phyloP scores from a whole-genome alignment of 2,888 invertebrate species.

The Seira sanloemensis region DNA sequence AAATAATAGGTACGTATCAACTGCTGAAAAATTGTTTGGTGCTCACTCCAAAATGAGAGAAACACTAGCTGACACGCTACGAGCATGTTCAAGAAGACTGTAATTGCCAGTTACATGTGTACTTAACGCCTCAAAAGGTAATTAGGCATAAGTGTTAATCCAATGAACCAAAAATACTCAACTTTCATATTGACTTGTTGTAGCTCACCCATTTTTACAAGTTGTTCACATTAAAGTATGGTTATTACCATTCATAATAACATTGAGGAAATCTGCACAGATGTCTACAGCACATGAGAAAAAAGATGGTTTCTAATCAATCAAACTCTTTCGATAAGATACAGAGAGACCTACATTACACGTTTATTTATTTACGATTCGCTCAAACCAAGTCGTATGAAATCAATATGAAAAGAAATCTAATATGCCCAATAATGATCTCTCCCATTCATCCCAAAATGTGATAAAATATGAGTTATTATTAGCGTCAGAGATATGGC shows the following conservation, averaged over 20 bases:
- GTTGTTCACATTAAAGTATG: no score
- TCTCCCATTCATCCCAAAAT: neutral
- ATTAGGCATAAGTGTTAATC: neutral
- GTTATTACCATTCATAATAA: no score
- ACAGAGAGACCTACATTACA: neutral
- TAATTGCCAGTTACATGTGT: neutral
- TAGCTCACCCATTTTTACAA: no score
- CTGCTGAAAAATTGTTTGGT: no score
- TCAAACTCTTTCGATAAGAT: neutral
- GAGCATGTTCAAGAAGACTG: neutral
- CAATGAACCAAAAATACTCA: neutral
- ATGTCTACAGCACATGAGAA: no score
- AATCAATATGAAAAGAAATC: neutral
- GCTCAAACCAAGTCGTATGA: neutral
- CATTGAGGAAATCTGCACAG: no score
- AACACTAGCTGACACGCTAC: no score
- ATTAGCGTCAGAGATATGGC: slow-evolving; percentile 1
- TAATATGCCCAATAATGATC: neutral
- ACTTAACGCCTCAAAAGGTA: neutral
- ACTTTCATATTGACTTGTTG: no score
- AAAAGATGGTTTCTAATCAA: neutral
- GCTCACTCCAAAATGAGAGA: no score
- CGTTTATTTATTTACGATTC: neutral
- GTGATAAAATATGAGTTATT: neutral
- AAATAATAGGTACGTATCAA: no score